Evolutionary conservation across 2,888 invertebrate species (phyloP).

Genomic region (Bedellia somnulentella): DNA sequence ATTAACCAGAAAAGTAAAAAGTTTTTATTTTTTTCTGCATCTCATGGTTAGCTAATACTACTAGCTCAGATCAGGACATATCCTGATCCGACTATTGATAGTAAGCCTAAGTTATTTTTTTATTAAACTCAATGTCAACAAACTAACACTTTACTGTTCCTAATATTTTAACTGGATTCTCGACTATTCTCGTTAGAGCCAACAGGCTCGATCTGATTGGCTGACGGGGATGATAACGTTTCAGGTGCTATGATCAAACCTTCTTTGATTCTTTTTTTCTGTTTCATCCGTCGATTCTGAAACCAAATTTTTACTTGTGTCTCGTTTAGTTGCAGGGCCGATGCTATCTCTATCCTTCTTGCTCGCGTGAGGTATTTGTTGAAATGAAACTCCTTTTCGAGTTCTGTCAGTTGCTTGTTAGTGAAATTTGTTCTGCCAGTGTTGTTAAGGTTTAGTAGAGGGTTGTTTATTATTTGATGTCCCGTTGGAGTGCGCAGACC

Average conservation of each 20-base stretch:
- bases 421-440: conserved; percentile 98
- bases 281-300: conserved; percentile 98
- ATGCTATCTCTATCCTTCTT: conserved; percentile 96
- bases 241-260: conserved; percentile 68
- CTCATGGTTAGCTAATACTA: too few relatives aligned
- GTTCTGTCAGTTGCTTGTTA: conserved; percentile 97
- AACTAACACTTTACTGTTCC: too few relatives aligned
- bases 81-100: too few relatives aligned
- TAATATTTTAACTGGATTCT: conserved; percentile 64
- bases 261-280: conserved; percentile 95
- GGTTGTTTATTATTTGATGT: conserved; percentile 45
- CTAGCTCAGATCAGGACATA: too few relatives aligned
- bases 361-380: conserved; percentile 98
- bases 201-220: conserved; percentile 26
- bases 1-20: too few relatives aligned
- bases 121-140: too few relatives aligned
- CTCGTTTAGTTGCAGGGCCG: conserved; percentile 93
- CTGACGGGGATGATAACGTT: too few relatives aligned
- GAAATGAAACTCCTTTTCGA: conserved; percentile 99
- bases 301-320: conserved; percentile 99
- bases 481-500: conserved; percentile 50
- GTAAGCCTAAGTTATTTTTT: too few relatives aligned
- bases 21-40: too few relatives aligned
- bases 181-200: conserved; percentile 73
- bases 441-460: conserved; percentile 66